phyloP scores from a whole-genome alignment of 2,888 invertebrate species.

The Smittia sp. region DNA sequence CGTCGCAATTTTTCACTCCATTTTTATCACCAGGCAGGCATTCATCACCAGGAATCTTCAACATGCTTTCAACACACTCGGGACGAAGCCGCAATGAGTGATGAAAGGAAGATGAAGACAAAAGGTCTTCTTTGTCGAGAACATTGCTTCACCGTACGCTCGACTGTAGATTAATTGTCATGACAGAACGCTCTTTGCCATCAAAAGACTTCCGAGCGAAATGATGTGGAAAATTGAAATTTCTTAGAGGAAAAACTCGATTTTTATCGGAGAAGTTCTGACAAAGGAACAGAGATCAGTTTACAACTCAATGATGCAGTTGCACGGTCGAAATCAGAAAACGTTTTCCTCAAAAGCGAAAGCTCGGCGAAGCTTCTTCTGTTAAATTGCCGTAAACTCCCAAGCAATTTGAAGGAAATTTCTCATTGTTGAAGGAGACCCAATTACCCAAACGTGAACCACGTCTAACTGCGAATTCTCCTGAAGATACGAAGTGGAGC shows the following conservation, averaged over 20 bases:
- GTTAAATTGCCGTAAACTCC: no score
- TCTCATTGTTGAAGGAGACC: no score
- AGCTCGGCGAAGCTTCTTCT: no score
- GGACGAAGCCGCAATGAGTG: background rate
- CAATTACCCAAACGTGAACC: no score
- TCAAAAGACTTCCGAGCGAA: background rate
- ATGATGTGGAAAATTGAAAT: conserved; percentile 23
- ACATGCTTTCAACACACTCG: background rate
- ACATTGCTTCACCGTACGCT: background rate
- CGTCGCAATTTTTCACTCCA: background rate
- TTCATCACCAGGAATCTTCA: background rate
- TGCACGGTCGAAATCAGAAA: no score
- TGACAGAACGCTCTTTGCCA: background rate
- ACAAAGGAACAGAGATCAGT: background rate
- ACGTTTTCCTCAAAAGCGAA: no score
- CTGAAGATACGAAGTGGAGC: background rate
- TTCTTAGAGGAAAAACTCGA: background rate
- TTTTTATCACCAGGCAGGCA: conserved; percentile 14
- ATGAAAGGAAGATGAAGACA: background rate
- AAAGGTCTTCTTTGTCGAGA: conserved; percentile 7
- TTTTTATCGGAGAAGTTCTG: background rate
- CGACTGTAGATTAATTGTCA: conserved; percentile 10
- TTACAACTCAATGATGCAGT: no score
- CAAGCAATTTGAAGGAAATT: no score
- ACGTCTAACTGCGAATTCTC: background rate